Base-by-base conservation (phyloP, 2,113 vertebrate species). In the Mormoops blainvillei region DNA sequence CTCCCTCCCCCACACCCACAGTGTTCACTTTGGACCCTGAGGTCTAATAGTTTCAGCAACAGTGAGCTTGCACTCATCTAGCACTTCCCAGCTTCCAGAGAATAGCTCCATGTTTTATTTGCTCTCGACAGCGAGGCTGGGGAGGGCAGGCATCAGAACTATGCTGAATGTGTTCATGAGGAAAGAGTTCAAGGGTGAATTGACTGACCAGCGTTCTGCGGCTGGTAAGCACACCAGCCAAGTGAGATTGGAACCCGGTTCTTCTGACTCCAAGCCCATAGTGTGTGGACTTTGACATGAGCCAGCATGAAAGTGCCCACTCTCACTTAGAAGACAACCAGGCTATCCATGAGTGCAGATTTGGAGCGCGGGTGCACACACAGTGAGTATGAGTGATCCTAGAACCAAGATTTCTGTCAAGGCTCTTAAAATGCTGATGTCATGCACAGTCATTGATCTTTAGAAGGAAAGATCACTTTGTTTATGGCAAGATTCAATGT, bases 381-480 rank as follows among this genome's bases (percentile, higher is more conserved):
- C 9, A 5, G 43, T 31, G 28, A 68, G 61, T 24, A 9, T 12
- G 9, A 1, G 0, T 61, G 43, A 67, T 67, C 43, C 36, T 45
- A 81, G 78, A 70, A 50, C 38, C n/a, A 67, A 74, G 78, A 54
- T 38, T 84, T 61, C 77, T 76, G 33, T 77, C 20, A 52, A 90
- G 50, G 13, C 56, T 45, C 54, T 83, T 89, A 73, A 92, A 92
- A 96, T 91, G 81, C 88, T 90, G 56, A 81, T 52, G 80, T 84
- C 63, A 38, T 11, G 19, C 50, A 81, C 67, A 61, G 15, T 61
- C 54, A 18, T 33, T 58, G 24, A 48, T 31, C 56, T 93, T 91
- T 54, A 82, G 43, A 58, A 7, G n/a, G 73, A 65, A 92, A 77
- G 45, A 36, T 65, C 4, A 50, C 83, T 73, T 87, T 1, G 38